These are phyloP conservation scores for Trigoniulus corallinus DNA, from an alignment of 1,140 invertebrate genomes.

Conservation along the genomic window DNA sequence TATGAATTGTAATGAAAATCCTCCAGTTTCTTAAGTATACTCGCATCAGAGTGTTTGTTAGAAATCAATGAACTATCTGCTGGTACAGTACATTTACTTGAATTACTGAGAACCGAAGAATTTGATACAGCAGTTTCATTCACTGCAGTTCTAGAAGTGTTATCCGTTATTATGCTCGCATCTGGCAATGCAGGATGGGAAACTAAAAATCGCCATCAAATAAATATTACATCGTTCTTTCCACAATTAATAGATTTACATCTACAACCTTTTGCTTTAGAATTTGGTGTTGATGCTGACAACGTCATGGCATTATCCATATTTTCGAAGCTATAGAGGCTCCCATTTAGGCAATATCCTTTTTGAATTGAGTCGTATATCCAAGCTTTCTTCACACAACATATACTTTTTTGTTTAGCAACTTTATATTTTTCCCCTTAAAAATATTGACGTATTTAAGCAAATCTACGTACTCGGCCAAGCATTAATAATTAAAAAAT, in stretches of 20 bases:
- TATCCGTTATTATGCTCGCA: background rate
- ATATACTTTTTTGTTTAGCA: slow-evolving; percentile 53
- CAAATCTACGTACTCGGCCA: slow-evolving; percentile 33
- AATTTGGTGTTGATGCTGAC: no score
- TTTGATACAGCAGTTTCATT: slow-evolving; percentile 13
- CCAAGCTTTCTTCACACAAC: slow-evolving; percentile 55
- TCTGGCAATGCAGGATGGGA: background rate
- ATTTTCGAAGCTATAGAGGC: slow-evolving; percentile 44
- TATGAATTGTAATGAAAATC: no score
- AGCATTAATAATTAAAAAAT: slow-evolving; percentile 29
- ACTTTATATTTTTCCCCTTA: slow-evolving; percentile 64
- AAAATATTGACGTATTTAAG: slow-evolving; percentile 33
- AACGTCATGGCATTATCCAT: no score
- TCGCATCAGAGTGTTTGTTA: slow-evolving; percentile 34
- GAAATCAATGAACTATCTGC: background rate
- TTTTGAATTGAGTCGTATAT: slow-evolving; percentile 52
- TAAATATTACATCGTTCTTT: background rate
- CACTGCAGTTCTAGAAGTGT: background rate
- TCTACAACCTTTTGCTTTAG: background rate
- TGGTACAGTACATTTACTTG: background rate
- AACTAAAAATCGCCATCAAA: background rate
- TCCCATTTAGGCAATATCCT: slow-evolving; percentile 50
- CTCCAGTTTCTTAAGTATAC: no score
- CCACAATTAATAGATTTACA: background rate
- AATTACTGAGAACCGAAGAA: background rate